Evolutionary conservation across 2,888 invertebrate genomes (phyloP).

Genomic region (Chorisops tibialis): DNA sequence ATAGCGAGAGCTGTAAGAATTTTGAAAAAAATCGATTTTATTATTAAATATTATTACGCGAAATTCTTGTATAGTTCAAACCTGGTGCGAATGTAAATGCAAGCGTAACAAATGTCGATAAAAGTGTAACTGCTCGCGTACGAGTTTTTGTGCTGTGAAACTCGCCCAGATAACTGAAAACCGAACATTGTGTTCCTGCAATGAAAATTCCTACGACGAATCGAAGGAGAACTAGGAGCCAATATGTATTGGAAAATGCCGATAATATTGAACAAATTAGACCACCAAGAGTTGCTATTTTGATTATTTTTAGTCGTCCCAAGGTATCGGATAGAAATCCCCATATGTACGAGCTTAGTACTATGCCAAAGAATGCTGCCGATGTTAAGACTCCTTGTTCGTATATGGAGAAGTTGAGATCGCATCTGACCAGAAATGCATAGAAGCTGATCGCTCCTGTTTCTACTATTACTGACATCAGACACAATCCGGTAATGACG

Average conservation of each 20-base stretch:
- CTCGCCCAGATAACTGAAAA: constrained; percentile 57
- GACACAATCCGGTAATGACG: not conserved
- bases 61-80: not conserved
- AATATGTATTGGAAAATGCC: constrained; percentile 57
- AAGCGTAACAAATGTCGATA: constrained; percentile 55
- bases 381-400: constrained; percentile 11
- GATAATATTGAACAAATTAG: constrained; percentile 53
- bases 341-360: constrained; percentile 12
- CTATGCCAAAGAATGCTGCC: constrained; percentile 12
- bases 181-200: constrained; percentile 47
- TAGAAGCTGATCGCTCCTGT: constrained; percentile 14
- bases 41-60: too few relatives aligned
- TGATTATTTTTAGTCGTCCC: constrained; percentile 12
- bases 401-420: not conserved
- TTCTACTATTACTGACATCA: constrained; percentile 9
- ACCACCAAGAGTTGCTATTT: not conserved
- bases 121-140: constrained; percentile 55
- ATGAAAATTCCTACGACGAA: constrained; percentile 59
- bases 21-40: too few relatives aligned
- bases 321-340: constrained; percentile 9
- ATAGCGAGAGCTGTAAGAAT: constrained; percentile 58
- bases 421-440: constrained; percentile 8
- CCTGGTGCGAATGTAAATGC: constrained; percentile 55
- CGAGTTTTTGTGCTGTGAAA: constrained; percentile 52
- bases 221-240: constrained; percentile 56